Percentiles rank a stretch among this genome's conserved stretches.
phyloP scores from a whole-genome alignment of 2,888 invertebrate species.

The Pasiphila rectangulata region DNA sequence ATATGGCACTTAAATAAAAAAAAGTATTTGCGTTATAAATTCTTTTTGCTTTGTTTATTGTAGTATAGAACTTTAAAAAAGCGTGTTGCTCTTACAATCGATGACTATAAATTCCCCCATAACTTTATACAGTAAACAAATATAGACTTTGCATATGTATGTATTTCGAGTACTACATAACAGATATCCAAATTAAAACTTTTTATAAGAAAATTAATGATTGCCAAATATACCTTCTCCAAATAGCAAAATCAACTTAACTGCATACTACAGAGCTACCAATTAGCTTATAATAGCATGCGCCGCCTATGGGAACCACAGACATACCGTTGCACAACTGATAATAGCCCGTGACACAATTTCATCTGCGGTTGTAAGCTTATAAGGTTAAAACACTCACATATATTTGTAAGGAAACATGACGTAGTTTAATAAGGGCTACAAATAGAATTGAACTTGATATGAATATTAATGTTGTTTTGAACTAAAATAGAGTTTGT shows the following conservation, averaged over 20 bases:
- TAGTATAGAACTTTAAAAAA: no score
- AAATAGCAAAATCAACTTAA: background rate
- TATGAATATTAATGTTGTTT: slow-evolving; percentile 17
- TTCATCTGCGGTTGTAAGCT: slow-evolving; percentile 27
- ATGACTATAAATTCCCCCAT: background rate
- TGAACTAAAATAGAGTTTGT: slow-evolving; percentile 14
- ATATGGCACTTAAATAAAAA: slow-evolving; percentile 13
- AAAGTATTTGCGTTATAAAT: background rate
- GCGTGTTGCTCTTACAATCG: no score
- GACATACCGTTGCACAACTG: slow-evolving; percentile 60
- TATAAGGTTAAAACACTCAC: slow-evolving; percentile 36
- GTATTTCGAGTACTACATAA: no score
- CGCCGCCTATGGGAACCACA: slow-evolving; percentile 59
- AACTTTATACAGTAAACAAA: background rate
- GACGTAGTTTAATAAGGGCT: slow-evolving; percentile 1
- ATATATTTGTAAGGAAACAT: slow-evolving; percentile 27
- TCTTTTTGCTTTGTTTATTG: no score
- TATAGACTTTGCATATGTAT: no score
- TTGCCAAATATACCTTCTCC: background rate
- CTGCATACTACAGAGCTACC: slow-evolving; percentile 28
- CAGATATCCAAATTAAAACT: no score
- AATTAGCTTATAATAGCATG: slow-evolving; percentile 64
- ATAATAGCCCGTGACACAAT: slow-evolving; percentile 69
- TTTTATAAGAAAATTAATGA: no score
- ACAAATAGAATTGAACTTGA: slow-evolving; percentile 12